phyloP scores from a whole-genome alignment of 1,140 invertebrate species.

The Heliothis virescens region DNA sequence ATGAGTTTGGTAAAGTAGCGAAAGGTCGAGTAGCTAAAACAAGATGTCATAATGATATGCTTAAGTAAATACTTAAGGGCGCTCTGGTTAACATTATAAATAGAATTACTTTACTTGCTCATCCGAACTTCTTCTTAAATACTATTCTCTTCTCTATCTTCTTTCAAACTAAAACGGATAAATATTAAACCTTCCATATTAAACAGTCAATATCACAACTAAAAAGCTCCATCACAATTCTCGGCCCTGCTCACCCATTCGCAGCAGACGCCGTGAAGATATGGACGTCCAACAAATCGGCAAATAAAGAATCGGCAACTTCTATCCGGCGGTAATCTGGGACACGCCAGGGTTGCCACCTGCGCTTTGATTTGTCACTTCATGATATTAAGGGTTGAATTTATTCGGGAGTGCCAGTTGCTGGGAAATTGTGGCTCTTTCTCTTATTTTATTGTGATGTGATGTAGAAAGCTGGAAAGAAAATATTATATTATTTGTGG shows the following conservation, averaged over 20 bases:
- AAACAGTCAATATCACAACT: background rate
- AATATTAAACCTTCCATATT: background rate
- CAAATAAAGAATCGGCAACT: slow-evolving; percentile 45
- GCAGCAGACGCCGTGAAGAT: slow-evolving; percentile 29
- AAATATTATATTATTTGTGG: too few species aligned
- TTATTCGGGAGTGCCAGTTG: background rate
- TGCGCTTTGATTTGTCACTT: background rate
- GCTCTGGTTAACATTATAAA: too few species aligned
- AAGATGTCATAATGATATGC: too few species aligned
- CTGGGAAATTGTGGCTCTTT: background rate
- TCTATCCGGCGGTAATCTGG: slow-evolving; percentile 38
- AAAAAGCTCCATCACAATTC: background rate
- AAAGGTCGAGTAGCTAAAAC: too few species aligned
- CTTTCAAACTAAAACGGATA: too few species aligned
- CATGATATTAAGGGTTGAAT: background rate
- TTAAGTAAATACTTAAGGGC: too few species aligned
- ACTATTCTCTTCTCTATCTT: too few species aligned
- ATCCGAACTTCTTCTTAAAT: too few species aligned
- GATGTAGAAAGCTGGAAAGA: too few species aligned
- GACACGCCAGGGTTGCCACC: slow-evolving; percentile 32
- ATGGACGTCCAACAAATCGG: slow-evolving; percentile 37
- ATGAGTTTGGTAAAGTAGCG: too few species aligned
- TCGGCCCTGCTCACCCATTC: background rate
- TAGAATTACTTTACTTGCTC: too few species aligned
- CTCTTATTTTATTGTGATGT: background rate